phyloP scores from a whole-genome alignment of 2,888 invertebrate genomes.

The Lepas anatifera region DNA sequence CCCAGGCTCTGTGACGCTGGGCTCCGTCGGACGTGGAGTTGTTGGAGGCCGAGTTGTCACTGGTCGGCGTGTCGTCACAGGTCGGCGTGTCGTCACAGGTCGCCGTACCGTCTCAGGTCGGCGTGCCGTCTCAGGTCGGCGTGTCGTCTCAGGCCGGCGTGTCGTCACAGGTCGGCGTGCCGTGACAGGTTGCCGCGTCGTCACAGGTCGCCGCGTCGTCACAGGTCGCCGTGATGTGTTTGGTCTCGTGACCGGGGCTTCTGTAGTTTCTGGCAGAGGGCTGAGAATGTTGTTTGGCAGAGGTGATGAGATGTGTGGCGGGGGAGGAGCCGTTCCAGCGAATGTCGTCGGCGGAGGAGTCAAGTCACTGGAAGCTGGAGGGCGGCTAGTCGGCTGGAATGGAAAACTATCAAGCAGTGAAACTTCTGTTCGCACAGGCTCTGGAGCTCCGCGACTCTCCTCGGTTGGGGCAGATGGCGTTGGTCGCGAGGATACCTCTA shows the following conservation, averaged over 20 bases:
- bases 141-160: conserved; percentile 67
- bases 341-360: conserved; percentile 53
- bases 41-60: conserved; percentile 68
- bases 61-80: conserved; percentile 69
- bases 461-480: too few species aligned
- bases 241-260: too few species aligned
- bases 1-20: too few species aligned
- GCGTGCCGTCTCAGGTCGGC: conserved; percentile 60
- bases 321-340: conserved; percentile 73
- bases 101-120: conserved; percentile 68
- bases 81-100: conserved; percentile 73
- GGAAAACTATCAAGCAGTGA: too few species aligned
- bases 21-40: conserved; percentile 38
- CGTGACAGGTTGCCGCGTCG: conserved; percentile 77
- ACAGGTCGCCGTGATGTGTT: too few species aligned
- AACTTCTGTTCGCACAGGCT: too few species aligned
- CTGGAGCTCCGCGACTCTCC: too few species aligned
- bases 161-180: conserved; percentile 93
- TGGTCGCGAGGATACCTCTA: too few species aligned
- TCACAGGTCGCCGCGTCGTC: conserved; percentile 93
- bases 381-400: too few species aligned
- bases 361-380: conserved; percentile 77
- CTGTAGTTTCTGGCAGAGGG: too few species aligned
- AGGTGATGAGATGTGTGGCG: conserved; percentile 79
- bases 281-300: conserved; percentile 85